Conservation (phyloP, 1,140 invertebrate genomes). For the Gonioctena quinquepunctata region DNA sequence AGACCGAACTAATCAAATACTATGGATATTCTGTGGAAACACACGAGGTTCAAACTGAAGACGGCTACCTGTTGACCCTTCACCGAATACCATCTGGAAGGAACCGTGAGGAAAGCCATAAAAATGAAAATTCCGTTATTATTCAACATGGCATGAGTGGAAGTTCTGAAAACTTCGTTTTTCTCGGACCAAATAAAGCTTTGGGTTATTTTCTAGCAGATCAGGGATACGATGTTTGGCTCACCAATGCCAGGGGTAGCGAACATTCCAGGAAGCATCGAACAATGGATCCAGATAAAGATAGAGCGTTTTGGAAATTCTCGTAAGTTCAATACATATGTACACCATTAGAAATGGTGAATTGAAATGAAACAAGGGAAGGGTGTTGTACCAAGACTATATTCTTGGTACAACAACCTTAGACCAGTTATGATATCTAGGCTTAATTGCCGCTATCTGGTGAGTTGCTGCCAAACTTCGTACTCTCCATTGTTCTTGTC, state of each 20-base stretch:
- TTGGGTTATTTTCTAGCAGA: slow-evolving; percentile 60
- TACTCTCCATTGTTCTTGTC: too few relatives aligned
- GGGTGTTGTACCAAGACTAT: too few relatives aligned
- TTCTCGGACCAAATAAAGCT: slow-evolving; percentile 65
- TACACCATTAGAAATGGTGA: too few relatives aligned
- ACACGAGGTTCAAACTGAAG: slow-evolving; percentile 54
- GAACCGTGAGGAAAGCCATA: too few relatives aligned
- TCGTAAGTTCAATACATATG: too few relatives aligned
- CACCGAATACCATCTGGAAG: slow-evolving; percentile 53
- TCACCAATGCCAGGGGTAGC: slow-evolving; percentile 72
- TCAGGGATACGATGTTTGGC: slow-evolving; percentile 73
- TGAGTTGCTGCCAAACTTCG: too few relatives aligned
- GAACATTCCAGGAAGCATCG: slow-evolving; percentile 66
- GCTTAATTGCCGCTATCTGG: too few relatives aligned
- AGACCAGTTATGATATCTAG: too few relatives aligned
- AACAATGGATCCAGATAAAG: slow-evolving; percentile 55
- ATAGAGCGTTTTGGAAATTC: slow-evolving; percentile 62
- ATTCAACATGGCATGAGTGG: slow-evolving; percentile 73
- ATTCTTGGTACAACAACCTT: too few relatives aligned
- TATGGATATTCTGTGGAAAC: slow-evolving; percentile 41
- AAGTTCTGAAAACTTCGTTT: slow-evolving; percentile 68
- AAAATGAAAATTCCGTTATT: slow-evolving; percentile 58
- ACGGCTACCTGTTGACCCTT: slow-evolving; percentile 59
- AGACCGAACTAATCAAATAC: slow-evolving; percentile 29
- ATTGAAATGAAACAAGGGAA: too few relatives aligned